Conservation (phyloP, 2,113 vertebrate species). For the Lophius piscatorius region DNA sequence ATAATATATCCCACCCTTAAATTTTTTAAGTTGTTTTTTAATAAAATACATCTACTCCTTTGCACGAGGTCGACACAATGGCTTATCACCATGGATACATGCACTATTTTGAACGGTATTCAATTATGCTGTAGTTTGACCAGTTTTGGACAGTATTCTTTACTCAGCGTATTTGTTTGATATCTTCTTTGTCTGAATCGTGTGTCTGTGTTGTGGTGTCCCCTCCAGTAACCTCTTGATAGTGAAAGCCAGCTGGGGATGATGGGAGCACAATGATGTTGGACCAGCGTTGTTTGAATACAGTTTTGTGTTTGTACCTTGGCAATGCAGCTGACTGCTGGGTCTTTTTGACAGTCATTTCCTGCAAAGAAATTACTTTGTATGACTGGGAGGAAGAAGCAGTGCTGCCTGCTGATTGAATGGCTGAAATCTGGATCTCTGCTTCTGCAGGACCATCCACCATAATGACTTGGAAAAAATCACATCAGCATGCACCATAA, state of each 20-base stretch:
- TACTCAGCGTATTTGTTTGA: too few species aligned
- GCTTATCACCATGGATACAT: background rate
- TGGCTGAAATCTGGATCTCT: slow-evolving; percentile 39
- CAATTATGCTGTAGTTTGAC: background rate
- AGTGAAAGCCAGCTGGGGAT: background rate
- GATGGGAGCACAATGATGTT: slow-evolving; percentile 7
- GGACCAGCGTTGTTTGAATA: background rate
- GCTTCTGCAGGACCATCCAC: background rate
- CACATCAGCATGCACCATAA: too few species aligned
- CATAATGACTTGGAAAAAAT: background rate
- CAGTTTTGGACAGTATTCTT: background rate
- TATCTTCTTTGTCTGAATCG: background rate
- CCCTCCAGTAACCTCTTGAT: slow-evolving; percentile 4
- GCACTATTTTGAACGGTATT: background rate
- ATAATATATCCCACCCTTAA: too few species aligned
- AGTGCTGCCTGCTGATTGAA: slow-evolving; percentile 32
- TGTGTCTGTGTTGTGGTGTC: slow-evolving; percentile 9
- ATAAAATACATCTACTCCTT: too few species aligned
- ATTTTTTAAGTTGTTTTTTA: too few species aligned
- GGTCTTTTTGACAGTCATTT: slow-evolving; percentile 51
- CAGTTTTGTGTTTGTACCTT: background rate
- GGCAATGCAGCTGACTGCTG: slow-evolving; percentile 33
- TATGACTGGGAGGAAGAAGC: slow-evolving; percentile 39
- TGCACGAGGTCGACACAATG: background rate
- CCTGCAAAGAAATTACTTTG: slow-evolving; percentile 33